A percentile compares a stretch with the other conserved stretches of the same genome.
Conservation (phyloP, 2,888 invertebrate species). For the Pedicia rivosa region DNA sequence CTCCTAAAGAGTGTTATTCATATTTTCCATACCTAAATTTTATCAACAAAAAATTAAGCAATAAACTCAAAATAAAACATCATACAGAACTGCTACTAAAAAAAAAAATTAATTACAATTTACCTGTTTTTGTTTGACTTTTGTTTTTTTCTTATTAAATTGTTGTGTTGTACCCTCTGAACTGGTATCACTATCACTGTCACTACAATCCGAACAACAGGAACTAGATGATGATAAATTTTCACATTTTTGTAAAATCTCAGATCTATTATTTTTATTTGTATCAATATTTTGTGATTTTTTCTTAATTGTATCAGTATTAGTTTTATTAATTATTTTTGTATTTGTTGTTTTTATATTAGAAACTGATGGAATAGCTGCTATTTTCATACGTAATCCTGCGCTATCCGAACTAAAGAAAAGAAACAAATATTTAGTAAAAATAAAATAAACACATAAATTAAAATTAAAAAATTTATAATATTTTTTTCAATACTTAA, state of each 20-base stretch:
- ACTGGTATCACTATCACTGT: slow-evolving; percentile 12
- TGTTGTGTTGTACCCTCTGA: too few relatives aligned
- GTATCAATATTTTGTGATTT: slow-evolving; percentile 6
- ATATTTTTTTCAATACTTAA: too few relatives aligned
- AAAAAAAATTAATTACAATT: too few relatives aligned
- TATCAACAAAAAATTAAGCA: too few relatives aligned
- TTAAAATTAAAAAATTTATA: too few relatives aligned
- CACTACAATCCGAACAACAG: slow-evolving; percentile 12
- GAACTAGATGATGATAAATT: slow-evolving; percentile 12
- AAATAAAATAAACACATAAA: too few relatives aligned
- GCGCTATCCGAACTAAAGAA: slow-evolving; percentile 23
- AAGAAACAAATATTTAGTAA: neutral
- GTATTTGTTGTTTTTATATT: slow-evolving; percentile 5
- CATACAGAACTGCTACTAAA: too few relatives aligned
- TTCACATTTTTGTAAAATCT: slow-evolving; percentile 9
- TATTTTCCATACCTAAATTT: too few relatives aligned
- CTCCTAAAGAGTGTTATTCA: too few relatives aligned
- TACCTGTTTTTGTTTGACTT: too few relatives aligned
- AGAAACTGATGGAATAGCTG: slow-evolving; percentile 20
- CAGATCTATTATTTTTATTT: slow-evolving; percentile 4
- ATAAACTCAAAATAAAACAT: too few relatives aligned
- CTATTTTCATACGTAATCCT: slow-evolving; percentile 30
- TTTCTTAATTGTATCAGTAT: slow-evolving; percentile 8
- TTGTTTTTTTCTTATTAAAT: too few relatives aligned
- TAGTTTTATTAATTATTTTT: slow-evolving; percentile 13